Conservation (phyloP, 1,140 invertebrate genomes). For the Belonocnema kinseyi region DNA sequence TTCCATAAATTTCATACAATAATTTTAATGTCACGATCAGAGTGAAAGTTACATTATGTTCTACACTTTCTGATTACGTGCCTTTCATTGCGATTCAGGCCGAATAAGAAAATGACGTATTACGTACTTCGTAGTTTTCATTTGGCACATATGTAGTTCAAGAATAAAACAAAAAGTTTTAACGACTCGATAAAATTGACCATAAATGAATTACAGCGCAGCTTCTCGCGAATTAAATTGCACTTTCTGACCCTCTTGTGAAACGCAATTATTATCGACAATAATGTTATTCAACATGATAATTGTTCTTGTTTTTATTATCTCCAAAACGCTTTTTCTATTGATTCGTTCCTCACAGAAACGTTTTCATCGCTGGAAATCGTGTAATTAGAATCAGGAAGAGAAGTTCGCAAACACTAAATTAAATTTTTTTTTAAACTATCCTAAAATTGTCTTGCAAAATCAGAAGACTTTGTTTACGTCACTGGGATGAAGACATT, state of each 20-base stretch:
- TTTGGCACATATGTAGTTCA: constrained; percentile 45
- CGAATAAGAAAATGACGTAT: constrained; percentile 20
- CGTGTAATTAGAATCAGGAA: neutral
- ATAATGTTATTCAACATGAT: constrained; percentile 13
- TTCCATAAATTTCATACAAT: constrained; percentile 2
- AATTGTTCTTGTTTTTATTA: neutral
- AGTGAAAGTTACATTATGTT: constrained; percentile 16
- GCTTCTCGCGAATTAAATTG: neutral
- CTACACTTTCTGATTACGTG: constrained; percentile 13
- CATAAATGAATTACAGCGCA: constrained; percentile 39
- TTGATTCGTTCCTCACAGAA: neutral
- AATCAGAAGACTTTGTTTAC: neutral
- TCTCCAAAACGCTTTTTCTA: neutral
- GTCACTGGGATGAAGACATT: constrained; percentile 1
- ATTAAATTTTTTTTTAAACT: too few relatives aligned
- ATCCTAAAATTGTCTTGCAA: neutral
- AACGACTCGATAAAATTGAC: constrained; percentile 25
- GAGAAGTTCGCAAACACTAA: neutral
- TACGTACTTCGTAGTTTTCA: constrained; percentile 27
- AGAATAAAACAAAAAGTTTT: neutral
- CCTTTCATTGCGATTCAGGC: constrained; percentile 11
- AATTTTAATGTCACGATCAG: constrained; percentile 23
- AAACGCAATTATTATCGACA: constrained; percentile 14
- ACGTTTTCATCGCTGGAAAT: neutral
- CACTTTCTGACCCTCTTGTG: neutral